Evolutionary conservation across 2,888 invertebrate species (phyloP).

Genomic region (Taenaris catops): DNA sequence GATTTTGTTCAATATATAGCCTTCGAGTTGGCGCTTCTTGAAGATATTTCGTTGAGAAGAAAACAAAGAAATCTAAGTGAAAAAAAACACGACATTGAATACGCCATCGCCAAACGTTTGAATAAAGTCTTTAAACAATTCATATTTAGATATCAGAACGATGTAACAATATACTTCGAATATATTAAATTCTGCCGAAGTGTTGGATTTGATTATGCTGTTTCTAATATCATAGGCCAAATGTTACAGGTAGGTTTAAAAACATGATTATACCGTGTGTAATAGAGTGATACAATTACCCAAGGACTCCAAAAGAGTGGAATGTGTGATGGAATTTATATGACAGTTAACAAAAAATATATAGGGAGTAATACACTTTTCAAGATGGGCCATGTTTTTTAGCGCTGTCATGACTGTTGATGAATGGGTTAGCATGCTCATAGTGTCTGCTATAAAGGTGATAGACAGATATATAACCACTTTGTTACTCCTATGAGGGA

Average conservation of each 20-base stretch:
- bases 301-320: no score
- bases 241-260: constrained; percentile 77
- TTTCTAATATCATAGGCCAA: constrained; percentile 79
- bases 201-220: constrained; percentile 76
- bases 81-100: constrained; percentile 84
- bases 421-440: no score
- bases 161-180: constrained; percentile 86
- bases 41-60: constrained; percentile 82
- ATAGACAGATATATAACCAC: no score
- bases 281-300: no score
- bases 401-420: no score
- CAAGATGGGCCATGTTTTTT: no score
- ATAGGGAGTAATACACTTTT: no score
- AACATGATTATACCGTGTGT: no score
- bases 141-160: constrained; percentile 83
- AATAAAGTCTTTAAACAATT: constrained; percentile 87
- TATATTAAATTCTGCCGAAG: constrained; percentile 89
- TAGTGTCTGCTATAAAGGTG: no score
- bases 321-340: no score
- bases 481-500: no score
- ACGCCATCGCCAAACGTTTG: constrained; percentile 84
- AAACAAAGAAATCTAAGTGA: constrained; percentile 75
- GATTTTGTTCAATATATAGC: constrained; percentile 85
- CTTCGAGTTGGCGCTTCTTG: constrained; percentile 84
- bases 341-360: no score